These are phyloP conservation scores for Molorchus minor DNA, from an alignment of 2,888 invertebrate genomes.

Conservation along the genomic window DNA sequence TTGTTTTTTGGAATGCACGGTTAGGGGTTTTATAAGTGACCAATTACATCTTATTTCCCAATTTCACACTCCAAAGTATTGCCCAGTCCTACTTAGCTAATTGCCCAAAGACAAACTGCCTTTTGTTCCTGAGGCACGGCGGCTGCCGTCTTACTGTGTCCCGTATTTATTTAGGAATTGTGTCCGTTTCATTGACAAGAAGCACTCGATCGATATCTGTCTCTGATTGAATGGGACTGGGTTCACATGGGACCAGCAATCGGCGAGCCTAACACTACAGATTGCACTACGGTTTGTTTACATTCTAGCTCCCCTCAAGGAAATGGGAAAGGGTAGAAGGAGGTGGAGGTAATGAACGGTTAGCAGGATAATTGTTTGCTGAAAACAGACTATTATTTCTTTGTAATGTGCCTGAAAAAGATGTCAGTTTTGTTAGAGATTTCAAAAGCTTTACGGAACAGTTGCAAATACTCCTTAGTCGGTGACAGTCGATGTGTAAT, in stretches of 20 bases:
- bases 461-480: too few relatives aligned
- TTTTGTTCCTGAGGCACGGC: slow-evolving; percentile 13
- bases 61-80: not conserved
- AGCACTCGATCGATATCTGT: slow-evolving; percentile 49
- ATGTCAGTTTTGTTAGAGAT: too few relatives aligned
- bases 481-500: too few relatives aligned
- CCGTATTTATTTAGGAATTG: slow-evolving; percentile 22
- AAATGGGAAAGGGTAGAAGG: not conserved
- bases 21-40: too few relatives aligned
- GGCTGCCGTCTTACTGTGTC: slow-evolving; percentile 22
- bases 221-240: slow-evolving; percentile 55
- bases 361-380: too few relatives aligned
- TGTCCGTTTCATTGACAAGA: slow-evolving; percentile 37
- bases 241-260: slow-evolving; percentile 53
- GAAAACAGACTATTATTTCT: too few relatives aligned
- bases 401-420: too few relatives aligned
- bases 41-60: not conserved
- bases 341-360: not conserved
- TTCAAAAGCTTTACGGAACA: too few relatives aligned
- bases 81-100: slow-evolving; percentile 17
- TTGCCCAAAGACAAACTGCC: slow-evolving; percentile 17
- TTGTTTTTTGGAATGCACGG: too few relatives aligned
- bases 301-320: slow-evolving; percentile 38
- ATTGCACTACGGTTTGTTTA: slow-evolving; percentile 55
- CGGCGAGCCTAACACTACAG: slow-evolving; percentile 43